A percentile compares a stretch with the other conserved stretches of the same genome.
phyloP scores from a whole-genome alignment of 1,140 invertebrate species.

The Drosophila trapezifrons region DNA sequence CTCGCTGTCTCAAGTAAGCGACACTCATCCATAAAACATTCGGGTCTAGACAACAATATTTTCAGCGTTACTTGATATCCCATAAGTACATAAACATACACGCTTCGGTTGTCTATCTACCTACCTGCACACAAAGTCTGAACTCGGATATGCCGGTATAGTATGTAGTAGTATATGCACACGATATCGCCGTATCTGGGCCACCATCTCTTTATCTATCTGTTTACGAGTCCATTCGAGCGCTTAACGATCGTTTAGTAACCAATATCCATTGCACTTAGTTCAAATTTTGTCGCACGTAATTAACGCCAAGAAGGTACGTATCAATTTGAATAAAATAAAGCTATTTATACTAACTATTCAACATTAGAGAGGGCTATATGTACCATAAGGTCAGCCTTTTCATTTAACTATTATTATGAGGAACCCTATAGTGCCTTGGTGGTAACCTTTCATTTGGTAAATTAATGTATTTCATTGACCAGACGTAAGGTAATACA shows the following conservation, averaged over 20 bases:
- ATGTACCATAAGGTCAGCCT: not conserved
- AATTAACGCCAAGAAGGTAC: too few species aligned
- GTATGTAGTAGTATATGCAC: constrained; percentile 23
- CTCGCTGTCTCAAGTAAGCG: constrained; percentile 23
- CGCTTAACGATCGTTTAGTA: constrained; percentile 20
- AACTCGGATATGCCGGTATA: constrained; percentile 20
- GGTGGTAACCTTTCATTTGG: not conserved
- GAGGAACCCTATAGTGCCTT: too few species aligned
- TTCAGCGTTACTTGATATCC: constrained; percentile 58
- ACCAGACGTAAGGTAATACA: not conserved
- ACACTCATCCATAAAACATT: constrained; percentile 19
- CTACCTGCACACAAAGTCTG: not conserved
- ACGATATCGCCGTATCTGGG: constrained; percentile 16
- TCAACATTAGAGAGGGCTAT: not conserved
- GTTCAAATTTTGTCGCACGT: constrained; percentile 4
- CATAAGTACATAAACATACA: constrained; percentile 8
- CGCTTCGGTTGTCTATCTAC: constrained; percentile 2
- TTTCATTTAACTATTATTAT: not conserved
- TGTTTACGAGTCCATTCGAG: constrained; percentile 12
- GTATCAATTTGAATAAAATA: too few species aligned
- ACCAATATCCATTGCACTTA: constrained; percentile 14
- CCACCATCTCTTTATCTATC: constrained; percentile 15
- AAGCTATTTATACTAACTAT: not conserved
- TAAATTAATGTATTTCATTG: not conserved
- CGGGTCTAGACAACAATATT: constrained; percentile 51